A percentile compares a stretch with the other conserved stretches of the same genome.
phyloP scores from a whole-genome alignment of 2,888 invertebrate species.

The Leucania comma region DNA sequence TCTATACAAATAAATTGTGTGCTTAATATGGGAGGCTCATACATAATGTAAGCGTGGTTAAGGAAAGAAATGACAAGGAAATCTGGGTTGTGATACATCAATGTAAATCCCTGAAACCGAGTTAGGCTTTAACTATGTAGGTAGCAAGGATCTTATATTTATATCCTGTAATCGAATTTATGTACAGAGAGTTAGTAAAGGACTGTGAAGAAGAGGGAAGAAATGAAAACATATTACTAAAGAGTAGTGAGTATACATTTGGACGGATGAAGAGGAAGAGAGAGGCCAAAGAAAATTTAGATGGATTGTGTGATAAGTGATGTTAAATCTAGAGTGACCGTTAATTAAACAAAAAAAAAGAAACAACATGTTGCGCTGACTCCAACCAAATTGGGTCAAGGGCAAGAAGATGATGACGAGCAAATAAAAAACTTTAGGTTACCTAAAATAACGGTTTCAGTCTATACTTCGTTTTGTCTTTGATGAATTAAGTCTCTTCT shows the following conservation, averaged over 20 bases:
- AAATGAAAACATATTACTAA: too few species aligned
- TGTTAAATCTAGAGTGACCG: background rate
- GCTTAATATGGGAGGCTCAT: background rate
- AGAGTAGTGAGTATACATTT: too few species aligned
- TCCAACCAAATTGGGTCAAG: too few species aligned
- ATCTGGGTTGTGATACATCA: background rate
- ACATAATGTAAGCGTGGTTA: slow-evolving; percentile 2
- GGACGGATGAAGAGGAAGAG: too few species aligned
- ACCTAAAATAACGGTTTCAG: background rate
- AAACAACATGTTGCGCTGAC: too few species aligned
- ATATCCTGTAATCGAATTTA: slow-evolving; percentile 2
- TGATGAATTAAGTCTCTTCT: background rate
- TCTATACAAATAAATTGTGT: background rate
- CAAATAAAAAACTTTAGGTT: background rate
- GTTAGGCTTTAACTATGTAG: background rate
- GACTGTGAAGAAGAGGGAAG: too few species aligned
- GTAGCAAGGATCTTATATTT: too few species aligned
- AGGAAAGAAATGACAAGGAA: slow-evolving; percentile 37
- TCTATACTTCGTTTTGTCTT: background rate
- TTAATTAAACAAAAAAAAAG: too few species aligned
- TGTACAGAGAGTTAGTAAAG: too few species aligned
- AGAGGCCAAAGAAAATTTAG: too few species aligned
- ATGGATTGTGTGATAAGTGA: too few species aligned
- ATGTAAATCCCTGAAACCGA: slow-evolving; percentile 20
- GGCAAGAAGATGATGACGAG: background rate